These are phyloP conservation scores for Aricia artaxerxes DNA, from an alignment of 2,888 invertebrate genomes.

Conservation along the genomic window DNA sequence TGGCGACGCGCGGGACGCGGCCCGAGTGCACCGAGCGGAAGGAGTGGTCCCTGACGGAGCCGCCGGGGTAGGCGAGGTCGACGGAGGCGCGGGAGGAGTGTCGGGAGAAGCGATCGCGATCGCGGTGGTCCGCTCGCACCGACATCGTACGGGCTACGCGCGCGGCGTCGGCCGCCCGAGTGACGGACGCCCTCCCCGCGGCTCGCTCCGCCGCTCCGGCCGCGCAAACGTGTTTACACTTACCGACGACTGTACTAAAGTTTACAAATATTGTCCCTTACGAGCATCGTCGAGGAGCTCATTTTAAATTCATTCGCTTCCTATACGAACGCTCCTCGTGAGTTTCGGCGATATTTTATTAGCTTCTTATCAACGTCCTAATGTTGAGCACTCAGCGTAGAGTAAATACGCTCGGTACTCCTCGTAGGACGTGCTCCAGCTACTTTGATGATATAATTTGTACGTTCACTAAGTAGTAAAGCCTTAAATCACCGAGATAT, in stretches of 20 bases:
- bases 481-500: neutral
- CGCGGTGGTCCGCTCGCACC: slow-evolving; percentile 73
- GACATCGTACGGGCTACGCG: slow-evolving; percentile 76
- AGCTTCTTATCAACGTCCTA: neutral
- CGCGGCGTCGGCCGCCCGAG: slow-evolving; percentile 76
- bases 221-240: slow-evolving; percentile 71
- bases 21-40: slow-evolving; percentile 74
- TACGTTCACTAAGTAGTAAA: neutral
- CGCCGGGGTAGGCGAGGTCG: slow-evolving; percentile 68
- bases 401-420: slow-evolving; percentile 6
- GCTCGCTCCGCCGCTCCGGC: slow-evolving; percentile 40
- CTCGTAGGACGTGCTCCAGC: neutral
- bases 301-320: slow-evolving; percentile 58
- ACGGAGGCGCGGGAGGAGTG: slow-evolving; percentile 77
- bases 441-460: neutral
- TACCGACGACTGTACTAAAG: slow-evolving; percentile 56
- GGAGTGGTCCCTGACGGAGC: slow-evolving; percentile 70
- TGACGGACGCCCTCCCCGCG: slow-evolving; percentile 55
- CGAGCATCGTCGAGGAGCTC: slow-evolving; percentile 52
- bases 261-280: slow-evolving; percentile 68
- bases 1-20: slow-evolving; percentile 69
- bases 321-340: neutral
- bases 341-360: neutral
- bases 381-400: neutral
- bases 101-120: slow-evolving; percentile 74